These are phyloP conservation scores for Coelogynopora nodosa DNA, from an alignment of 2,888 invertebrate species.

Conservation along the genomic window DNA sequence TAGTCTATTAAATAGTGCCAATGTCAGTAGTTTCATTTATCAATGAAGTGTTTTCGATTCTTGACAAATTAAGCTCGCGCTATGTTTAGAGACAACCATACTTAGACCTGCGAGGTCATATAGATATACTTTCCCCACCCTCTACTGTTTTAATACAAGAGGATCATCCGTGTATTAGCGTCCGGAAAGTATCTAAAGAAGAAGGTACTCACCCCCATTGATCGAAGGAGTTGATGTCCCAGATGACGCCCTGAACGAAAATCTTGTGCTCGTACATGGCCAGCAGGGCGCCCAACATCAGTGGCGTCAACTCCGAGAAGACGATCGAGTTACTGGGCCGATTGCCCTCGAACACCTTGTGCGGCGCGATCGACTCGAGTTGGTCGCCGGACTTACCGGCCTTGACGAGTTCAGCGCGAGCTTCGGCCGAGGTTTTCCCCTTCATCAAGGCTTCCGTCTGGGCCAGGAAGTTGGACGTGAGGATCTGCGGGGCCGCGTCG, in stretches of 20 bases:
- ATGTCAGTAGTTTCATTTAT: too few relatives aligned
- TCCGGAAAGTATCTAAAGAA: too few relatives aligned
- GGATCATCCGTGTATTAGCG: too few relatives aligned
- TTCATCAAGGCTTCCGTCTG: slow-evolving; percentile 91
- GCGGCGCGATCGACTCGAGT: slow-evolving; percentile 63
- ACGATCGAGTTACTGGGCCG: slow-evolving; percentile 94
- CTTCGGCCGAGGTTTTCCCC: slow-evolving; percentile 69
- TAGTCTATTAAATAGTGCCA: too few relatives aligned
- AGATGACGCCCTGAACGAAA: slow-evolving; percentile 93
- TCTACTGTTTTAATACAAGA: too few relatives aligned
- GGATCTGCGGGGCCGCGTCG: too few relatives aligned
- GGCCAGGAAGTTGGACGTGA: slow-evolving; percentile 92
- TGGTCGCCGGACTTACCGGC: slow-evolving; percentile 72
- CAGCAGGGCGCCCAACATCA: slow-evolving; percentile 84
- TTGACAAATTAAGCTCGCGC: too few relatives aligned
- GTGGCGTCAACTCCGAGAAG: slow-evolving; percentile 83
- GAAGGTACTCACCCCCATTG: slow-evolving; percentile 95
- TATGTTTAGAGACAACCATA: too few relatives aligned
- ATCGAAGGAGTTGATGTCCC: slow-evolving; percentile 99
- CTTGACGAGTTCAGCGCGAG: slow-evolving; percentile 74
- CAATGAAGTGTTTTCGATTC: too few relatives aligned
- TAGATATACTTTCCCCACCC: too few relatives aligned
- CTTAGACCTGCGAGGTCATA: too few relatives aligned
- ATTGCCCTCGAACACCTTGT: slow-evolving; percentile 81
- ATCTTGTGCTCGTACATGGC: slow-evolving; percentile 98